Base-by-base conservation (phyloP, 2,888 invertebrate species). In the Chloroclysta siterata region DNA sequence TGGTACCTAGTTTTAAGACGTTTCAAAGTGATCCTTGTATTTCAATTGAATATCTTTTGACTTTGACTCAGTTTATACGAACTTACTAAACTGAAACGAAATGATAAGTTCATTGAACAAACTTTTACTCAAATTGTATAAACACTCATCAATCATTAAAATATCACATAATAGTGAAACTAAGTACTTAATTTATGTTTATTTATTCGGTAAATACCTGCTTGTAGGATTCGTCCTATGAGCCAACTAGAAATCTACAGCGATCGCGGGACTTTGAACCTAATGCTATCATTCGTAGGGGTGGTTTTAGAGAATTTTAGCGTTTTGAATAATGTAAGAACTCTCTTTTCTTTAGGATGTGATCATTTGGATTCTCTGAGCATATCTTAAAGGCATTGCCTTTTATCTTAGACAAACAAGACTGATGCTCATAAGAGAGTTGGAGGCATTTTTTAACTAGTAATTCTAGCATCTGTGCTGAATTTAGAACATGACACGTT, bases 291-390 rank as follows among this genome's bases (percentile, higher is more conserved):
- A 8, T 15, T 33, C 33, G 46, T 66, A 66, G 41, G 44, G 28
- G 55, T n/a, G 42, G 22, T 33, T 53, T 56, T 52, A 11, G 10
- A 39, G 8, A 14, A 15, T 29, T 7, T 11, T 17, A 46, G 10
- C 14, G 7, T 28, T 42, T 1, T 81, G 76, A 79, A 80, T 83
- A 80, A 51, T 81, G 80, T 68, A 81, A 79, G 73, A 76, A 83
- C 87, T 88, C 87, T 88, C 87, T 85, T 87, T 76, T 71, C 13
- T 79, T 81, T 81, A 75, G 69, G 81, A 79, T 81, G 76, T 74
- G 76, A 78, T 84, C 84, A 81, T 83, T 75, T 75, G 77, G 74
- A 75, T 71, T 75, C 72, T 75, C 50, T 10, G 8, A 41, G 55
- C 56, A 56, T 13, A 39, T 60, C 42, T 39, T 17, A 39, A 41